A percentile compares a stretch with the other conserved stretches of the same genome.
Conservation (phyloP, 2,113 vertebrate genomes). For the rat (Rattus norvegicus) region DNA sequence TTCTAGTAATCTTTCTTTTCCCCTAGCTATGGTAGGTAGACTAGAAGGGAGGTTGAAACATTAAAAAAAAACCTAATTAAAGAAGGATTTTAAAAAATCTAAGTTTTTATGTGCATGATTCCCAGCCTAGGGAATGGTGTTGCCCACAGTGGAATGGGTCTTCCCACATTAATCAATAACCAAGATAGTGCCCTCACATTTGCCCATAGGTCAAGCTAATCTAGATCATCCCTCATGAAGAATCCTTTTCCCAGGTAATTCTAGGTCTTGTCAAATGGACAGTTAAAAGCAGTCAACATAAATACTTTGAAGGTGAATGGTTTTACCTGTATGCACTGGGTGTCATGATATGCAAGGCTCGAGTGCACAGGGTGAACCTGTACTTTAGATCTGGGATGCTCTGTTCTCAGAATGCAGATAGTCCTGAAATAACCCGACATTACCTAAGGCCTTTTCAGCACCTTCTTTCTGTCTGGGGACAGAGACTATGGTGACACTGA, state of each 20-base stretch:
- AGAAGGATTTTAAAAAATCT: no score
- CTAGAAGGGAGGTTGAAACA: no score
- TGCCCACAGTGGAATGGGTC: background rate
- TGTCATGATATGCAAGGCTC: background rate
- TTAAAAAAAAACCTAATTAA: no score
- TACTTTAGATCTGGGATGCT: background rate
- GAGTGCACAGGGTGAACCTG: background rate
- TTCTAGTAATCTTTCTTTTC: no score
- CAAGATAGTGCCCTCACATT: background rate
- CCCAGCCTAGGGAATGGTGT: background rate
- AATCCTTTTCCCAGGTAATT: background rate
- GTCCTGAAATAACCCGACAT: background rate
- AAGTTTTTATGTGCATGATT: background rate
- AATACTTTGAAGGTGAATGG: background rate
- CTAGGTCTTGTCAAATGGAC: background rate
- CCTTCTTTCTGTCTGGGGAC: background rate
- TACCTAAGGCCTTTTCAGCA: background rate
- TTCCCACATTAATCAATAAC: background rate
- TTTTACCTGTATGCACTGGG: background rate
- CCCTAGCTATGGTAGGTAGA: no score
- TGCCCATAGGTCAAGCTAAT: background rate
- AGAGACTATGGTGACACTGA: background rate
- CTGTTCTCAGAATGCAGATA: background rate
- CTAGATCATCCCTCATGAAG: background rate
- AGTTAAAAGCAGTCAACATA: background rate